Conservation (phyloP, 2,888 invertebrate genomes). For the Philonicus albiceps region DNA sequence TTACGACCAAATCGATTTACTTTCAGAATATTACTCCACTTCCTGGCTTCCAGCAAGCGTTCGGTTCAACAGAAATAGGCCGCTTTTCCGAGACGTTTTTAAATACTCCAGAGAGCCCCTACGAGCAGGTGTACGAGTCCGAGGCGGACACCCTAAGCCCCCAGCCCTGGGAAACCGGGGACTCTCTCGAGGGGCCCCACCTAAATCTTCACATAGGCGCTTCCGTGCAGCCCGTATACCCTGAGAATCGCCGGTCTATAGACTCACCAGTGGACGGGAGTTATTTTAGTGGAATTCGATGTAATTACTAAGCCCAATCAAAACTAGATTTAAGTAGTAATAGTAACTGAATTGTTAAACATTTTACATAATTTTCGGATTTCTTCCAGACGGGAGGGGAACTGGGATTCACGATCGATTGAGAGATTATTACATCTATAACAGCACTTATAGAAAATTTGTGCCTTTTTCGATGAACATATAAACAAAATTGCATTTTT, state of each 20-base stretch:
- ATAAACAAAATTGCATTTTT: constrained; percentile 24
- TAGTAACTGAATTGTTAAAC: not conserved
- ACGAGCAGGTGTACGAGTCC: constrained; percentile 52
- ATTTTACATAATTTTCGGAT: not conserved
- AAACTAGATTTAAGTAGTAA: constrained; percentile 8
- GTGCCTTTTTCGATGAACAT: constrained; percentile 28
- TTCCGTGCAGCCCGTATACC: constrained; percentile 52
- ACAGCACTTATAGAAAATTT: constrained; percentile 29
- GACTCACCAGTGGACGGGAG: constrained; percentile 50
- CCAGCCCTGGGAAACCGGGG: constrained; percentile 53
- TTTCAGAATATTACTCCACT: constrained; percentile 66
- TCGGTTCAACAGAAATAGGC: constrained; percentile 87
- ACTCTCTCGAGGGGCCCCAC: constrained; percentile 53
- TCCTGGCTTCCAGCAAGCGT: constrained; percentile 85
- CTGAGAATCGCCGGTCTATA: constrained; percentile 48
- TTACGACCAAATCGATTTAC: not conserved
- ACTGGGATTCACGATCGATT: not conserved
- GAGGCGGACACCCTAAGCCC: constrained; percentile 53
- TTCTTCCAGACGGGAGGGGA: not conserved
- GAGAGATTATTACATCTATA: constrained; percentile 10
- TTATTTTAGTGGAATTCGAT: constrained; percentile 52
- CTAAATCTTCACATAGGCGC: constrained; percentile 53
- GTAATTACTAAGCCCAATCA: constrained; percentile 51
- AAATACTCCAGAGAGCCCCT: constrained; percentile 55
- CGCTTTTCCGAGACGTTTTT: constrained; percentile 77